Evolutionary conservation across 2,797 vertebrate species (phyloP), one percentile per base, ranked within the genome.

Genomic region (Graptemys geographica): DNA sequence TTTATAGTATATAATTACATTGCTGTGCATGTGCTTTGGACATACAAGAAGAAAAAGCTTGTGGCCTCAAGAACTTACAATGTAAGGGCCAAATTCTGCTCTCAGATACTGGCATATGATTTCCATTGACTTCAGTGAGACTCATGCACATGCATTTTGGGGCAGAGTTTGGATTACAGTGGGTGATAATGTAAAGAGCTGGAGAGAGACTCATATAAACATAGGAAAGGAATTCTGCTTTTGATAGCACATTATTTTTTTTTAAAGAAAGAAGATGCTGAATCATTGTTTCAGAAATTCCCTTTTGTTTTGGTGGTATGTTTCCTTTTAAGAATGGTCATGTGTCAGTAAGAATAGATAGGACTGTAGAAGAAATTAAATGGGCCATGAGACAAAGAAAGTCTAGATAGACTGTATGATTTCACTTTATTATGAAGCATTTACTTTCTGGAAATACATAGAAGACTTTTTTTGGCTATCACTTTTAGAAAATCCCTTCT

Each of bases 261-360:
- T 65, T 90, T 62, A 21, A 88, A 76, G 62, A 62, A 91, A 86
- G 55, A 56, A 69, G 33, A n/a, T 13, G 79, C 69, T 85, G 81
- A 78, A 62, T 86, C 72, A 69, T 19, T 90, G 23, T 89, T 93
- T 90, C 74, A 84, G 91, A 84, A 90, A 69, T 88, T 91, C 90
- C 88, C 74, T 92, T 81, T 1, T 84, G 92, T 95, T 87, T 90
- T 78, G 57, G n/a, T 82, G 28, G 41, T 74, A 5, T 81, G 28
- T 91, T 94, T 96, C 47, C 91, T 52, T 37, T 89, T 92, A 91
- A 49, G 12, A 44, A 86, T 76, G 55, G 72, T 79, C 80, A 57
- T 86, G 27, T 31, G 69, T 92, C 92, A 53, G 69, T 89, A 8
- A 16, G 52, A 80, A 89, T 93, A 53, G 55, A 31, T 44, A 76